Base-by-base conservation (phyloP, 2,797 vertebrate species). In the Neopelma chrysocephalum region DNA sequence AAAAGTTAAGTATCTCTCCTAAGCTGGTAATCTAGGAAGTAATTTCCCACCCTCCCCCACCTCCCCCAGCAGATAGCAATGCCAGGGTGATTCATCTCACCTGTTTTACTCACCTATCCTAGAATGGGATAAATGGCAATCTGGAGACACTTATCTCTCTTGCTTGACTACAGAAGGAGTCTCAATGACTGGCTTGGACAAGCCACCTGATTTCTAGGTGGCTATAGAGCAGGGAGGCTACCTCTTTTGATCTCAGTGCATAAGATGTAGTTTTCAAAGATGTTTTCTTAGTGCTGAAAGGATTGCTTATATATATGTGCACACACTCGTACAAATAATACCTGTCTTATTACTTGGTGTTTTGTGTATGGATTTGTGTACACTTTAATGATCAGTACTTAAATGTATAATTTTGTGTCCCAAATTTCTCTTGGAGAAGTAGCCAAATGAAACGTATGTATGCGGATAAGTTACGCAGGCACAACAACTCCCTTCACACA, bases 141-240 rank as follows among this genome's bases (percentile, higher is more conserved):
- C 86, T 69, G 58, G 66, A 96, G 93, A 80, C 70, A 79, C 83
- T 96, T 97, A 96, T 96, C 96, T 96, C 82, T 78, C 70, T 60
- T 36, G 36, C 83, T 87, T 82, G 83, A 86, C 72, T 86, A 36
- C 82, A 83, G 84, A 20, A 94, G 93, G 96, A 95, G 93, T 82
- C 96, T 93, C 16, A 61, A 57, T 90, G 95, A 91, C 96, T 90
- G 88, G 78, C 77, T 89, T 80, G 15, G 6, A 70, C 0, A 1
- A 94, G 56, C 64, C 36, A 87, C 88, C 60, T 87, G 86, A 90
- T 84, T 56, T 70, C 61, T 58, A 48, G 86, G 51, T 92, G 48
- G 9, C 32, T 70, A 11, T 10, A 62, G 66, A 76, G n/a, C 4
- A 26, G 48, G 20, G 23, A 34, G 25, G 56, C 29, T 32, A 3